Evolutionary conservation across 1,140 invertebrate species (phyloP).

Genomic region (Ridgeia piscesae): DNA sequence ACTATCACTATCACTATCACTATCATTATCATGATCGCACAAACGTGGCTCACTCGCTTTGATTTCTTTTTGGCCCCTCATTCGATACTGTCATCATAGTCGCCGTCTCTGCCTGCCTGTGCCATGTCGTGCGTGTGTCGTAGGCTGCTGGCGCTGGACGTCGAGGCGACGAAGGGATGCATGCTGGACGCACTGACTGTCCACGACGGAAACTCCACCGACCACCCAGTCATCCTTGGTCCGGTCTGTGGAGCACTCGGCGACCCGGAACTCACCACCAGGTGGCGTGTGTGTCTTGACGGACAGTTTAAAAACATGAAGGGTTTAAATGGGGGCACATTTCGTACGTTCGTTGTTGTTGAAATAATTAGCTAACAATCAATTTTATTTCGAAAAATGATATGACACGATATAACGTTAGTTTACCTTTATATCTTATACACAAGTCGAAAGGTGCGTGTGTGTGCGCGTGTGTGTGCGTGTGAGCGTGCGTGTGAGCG

Average conservation of each 20-base stretch:
- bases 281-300: background rate
- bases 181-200: background rate
- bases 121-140: background rate
- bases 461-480: no score
- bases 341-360: background rate
- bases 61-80: background rate
- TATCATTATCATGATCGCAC: no score
- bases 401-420: no score
- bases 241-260: background rate
- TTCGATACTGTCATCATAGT: background rate
- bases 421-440: no score
- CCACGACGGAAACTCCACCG: background rate
- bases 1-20: no score
- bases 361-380: background rate
- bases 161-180: constrained; percentile 11
- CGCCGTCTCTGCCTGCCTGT: background rate
- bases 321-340: background rate
- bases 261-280: background rate
- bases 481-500: no score
- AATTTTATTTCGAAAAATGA: no score
- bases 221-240: background rate
- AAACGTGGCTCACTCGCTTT: background rate
- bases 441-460: no score
- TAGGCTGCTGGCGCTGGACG: background rate
- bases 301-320: background rate